These are phyloP conservation scores for Procambarus clarkii DNA, from an alignment of 1,140 invertebrate genomes.

Conservation along the genomic window DNA sequence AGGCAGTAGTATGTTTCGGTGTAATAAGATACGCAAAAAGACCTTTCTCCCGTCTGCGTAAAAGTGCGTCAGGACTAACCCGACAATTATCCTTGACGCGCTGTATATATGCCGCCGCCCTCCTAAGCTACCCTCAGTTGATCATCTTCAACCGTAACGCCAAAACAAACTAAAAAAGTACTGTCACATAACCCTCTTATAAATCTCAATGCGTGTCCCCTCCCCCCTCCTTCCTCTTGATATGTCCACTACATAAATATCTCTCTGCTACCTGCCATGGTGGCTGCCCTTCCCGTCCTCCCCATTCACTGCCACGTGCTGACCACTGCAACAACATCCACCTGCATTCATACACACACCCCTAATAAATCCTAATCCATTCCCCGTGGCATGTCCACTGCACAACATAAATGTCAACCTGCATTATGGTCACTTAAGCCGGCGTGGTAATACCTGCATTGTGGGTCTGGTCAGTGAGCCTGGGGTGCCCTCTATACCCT, in stretches of 20 bases:
- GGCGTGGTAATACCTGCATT: not conserved
- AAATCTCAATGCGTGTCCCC: not conserved
- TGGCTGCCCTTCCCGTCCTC: not conserved
- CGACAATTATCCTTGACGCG: too few relatives aligned
- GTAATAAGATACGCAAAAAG: too few relatives aligned
- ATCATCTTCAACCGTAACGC: not conserved
- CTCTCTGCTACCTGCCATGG: slow-evolving; percentile 14
- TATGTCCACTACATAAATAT: slow-evolving; percentile 38
- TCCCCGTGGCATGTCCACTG: slow-evolving; percentile 37
- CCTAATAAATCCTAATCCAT: slow-evolving; percentile 44
- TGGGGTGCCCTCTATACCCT: not conserved
- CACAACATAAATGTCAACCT: slow-evolving; percentile 55
- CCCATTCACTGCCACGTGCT: slow-evolving; percentile 33
- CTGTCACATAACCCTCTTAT: not conserved
- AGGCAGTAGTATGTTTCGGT: too few relatives aligned
- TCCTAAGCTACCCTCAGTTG: not conserved
- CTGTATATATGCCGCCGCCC: too few relatives aligned
- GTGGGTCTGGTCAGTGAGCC: slow-evolving; percentile 46
- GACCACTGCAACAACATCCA: slow-evolving; percentile 54
- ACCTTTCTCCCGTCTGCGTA: too few relatives aligned
- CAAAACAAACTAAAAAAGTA: not conserved
- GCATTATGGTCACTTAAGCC: slow-evolving; percentile 23
- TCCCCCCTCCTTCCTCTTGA: not conserved
- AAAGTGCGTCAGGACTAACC: too few relatives aligned
- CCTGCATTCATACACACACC: slow-evolving; percentile 49